These are phyloP conservation scores for Barypeithes pellucidus DNA, from an alignment of 2,888 invertebrate species.

Conservation along the genomic window DNA sequence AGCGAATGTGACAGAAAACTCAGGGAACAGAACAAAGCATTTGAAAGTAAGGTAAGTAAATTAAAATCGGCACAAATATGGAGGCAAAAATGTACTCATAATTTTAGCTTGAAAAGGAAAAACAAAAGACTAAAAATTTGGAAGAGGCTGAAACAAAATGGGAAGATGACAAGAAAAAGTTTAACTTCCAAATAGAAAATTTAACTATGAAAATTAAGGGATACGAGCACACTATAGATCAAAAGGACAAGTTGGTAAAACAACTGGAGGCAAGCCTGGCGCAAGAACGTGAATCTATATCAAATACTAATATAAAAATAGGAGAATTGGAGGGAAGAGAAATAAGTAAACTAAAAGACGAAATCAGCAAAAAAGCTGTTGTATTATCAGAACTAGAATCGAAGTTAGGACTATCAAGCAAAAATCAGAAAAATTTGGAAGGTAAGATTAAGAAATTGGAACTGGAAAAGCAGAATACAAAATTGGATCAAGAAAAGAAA, in stretches of 20 bases:
- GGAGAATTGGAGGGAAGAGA: constrained; percentile 61
- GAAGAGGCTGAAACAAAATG: constrained; percentile 72
- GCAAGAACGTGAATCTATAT: constrained; percentile 71
- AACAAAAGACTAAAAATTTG: constrained; percentile 62
- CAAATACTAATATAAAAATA: constrained; percentile 63
- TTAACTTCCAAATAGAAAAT: constrained; percentile 72
- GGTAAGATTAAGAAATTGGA: constrained; percentile 78
- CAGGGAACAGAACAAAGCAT: constrained; percentile 75
- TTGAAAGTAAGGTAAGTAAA: constrained; percentile 75
- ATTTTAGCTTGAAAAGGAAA: constrained; percentile 66
- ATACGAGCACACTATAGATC: constrained; percentile 75
- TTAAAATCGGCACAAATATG: neutral
- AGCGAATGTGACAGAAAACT: constrained; percentile 76
- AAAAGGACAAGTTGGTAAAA: constrained; percentile 76
- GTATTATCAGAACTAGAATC: constrained; percentile 64
- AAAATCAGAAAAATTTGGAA: constrained; percentile 63
- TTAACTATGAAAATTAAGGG: constrained; percentile 76
- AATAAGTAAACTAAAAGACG: constrained; percentile 65
- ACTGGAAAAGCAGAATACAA: constrained; percentile 76
- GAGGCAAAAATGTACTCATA: neutral
- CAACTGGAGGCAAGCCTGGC: constrained; percentile 75
- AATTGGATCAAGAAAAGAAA: constrained; percentile 78
- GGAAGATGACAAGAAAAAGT: constrained; percentile 73
- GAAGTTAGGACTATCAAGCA: constrained; percentile 65
- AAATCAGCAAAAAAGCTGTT: constrained; percentile 63